Conservation (phyloP, 2,113 vertebrate genomes). For the Gobio gobio region DNA sequence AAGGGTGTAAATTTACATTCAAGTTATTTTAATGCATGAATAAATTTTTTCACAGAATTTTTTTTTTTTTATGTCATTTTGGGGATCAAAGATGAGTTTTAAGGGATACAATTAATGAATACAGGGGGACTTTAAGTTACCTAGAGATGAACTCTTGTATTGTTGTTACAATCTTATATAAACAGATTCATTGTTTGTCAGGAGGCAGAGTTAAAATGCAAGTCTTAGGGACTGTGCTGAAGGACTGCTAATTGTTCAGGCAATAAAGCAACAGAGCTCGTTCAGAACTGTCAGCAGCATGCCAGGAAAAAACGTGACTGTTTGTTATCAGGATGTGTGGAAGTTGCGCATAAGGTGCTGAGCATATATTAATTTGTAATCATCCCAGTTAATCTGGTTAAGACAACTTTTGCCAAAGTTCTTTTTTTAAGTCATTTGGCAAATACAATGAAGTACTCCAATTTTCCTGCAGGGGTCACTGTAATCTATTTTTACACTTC, state of each 20-base stretch:
- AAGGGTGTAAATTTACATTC: no score
- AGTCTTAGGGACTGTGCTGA: conserved; percentile 27
- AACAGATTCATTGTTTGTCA: neutral
- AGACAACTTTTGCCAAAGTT: neutral
- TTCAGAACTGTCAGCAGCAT: neutral
- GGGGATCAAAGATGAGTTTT: no score
- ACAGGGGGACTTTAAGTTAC: no score
- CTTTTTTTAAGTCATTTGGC: neutral
- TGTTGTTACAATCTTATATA: conserved; percentile 3
- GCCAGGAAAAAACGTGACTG: neutral
- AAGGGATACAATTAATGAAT: no score
- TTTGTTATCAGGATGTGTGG: conserved; percentile 12
- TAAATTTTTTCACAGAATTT: no score
- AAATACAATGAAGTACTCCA: conserved; percentile 8
- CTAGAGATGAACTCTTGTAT: neutral
- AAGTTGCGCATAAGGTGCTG: conserved; percentile 16
- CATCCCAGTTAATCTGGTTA: neutral
- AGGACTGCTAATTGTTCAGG: neutral
- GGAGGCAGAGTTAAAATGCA: neutral
- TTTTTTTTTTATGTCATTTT: no score
- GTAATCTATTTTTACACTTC: conserved; percentile 39
- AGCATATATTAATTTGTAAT: neutral
- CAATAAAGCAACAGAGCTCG: neutral
- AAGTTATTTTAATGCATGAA: no score
- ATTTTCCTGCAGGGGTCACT: conserved; percentile 55